phyloP scores from a whole-genome alignment of 2,113 vertebrate species.

The Calidris pugnax region DNA sequence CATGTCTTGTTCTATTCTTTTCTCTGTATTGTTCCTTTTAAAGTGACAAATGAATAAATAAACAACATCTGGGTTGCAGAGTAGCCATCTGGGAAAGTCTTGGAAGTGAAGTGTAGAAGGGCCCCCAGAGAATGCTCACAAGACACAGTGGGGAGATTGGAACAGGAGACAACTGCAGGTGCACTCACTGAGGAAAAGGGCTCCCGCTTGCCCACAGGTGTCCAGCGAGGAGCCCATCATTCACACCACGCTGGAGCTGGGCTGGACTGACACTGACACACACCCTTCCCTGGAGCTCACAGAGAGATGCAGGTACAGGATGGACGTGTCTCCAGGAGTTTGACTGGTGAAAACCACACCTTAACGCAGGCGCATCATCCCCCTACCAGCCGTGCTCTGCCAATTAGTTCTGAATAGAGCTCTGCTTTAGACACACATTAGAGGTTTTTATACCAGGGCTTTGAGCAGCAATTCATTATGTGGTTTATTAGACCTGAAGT shows the following conservation, averaged over 20 bases:
- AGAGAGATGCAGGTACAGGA: neutral
- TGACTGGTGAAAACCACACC: neutral
- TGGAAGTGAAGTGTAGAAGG: neutral
- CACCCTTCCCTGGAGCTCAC: neutral
- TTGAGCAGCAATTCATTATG: neutral
- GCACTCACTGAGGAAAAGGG: neutral
- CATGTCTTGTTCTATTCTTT: neutral
- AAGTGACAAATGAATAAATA: conserved; percentile 37
- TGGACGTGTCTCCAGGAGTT: neutral
- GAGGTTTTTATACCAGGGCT: neutral
- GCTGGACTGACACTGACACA: neutral
- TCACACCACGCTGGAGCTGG: neutral
- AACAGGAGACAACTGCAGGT: neutral
- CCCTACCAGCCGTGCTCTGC: neutral
- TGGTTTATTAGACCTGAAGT: neutral
- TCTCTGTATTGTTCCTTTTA: neutral
- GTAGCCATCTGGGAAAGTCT: conserved; percentile 40
- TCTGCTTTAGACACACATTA: neutral
- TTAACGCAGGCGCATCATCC: rapidly evolving
- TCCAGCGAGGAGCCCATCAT: rapidly evolving
- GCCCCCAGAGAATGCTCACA: neutral
- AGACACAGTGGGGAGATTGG: neutral
- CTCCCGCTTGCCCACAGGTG: rapidly evolving
- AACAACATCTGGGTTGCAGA: conserved; percentile 57
- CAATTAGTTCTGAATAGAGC: neutral